These are phyloP conservation scores for Gallinago media DNA, from an alignment of 2,113 vertebrate genomes.

Conservation along the genomic window DNA sequence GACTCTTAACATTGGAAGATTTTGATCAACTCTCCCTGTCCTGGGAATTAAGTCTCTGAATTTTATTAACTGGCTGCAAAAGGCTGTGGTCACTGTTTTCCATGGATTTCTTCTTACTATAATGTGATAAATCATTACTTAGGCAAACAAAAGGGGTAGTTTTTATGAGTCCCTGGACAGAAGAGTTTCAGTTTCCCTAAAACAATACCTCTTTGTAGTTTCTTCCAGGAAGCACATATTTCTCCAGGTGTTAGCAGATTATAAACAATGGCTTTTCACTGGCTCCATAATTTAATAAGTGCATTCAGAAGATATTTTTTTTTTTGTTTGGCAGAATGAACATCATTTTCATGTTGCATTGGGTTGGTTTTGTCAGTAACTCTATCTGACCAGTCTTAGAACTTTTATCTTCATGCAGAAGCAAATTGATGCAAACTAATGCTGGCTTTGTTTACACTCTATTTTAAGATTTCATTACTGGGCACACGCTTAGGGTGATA, in stretches of 20 bases:
- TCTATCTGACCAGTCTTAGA: rapidly evolving
- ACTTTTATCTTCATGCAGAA: neutral
- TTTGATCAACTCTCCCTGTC: neutral
- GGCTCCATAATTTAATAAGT: neutral
- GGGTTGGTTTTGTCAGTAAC: neutral
- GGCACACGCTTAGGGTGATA: neutral
- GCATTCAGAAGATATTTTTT: neutral
- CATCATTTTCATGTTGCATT: neutral
- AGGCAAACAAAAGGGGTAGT: neutral
- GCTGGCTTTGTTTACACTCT: neutral
- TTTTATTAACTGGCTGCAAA: neutral
- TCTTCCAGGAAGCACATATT: neutral
- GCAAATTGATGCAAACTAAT: neutral
- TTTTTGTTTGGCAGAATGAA: neutral
- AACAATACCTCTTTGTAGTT: neutral
- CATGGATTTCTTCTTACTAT: neutral
- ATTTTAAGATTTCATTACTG: neutral
- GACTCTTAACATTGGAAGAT: neutral
- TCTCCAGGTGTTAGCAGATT: neutral
- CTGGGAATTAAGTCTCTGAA: neutral
- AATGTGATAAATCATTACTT: neutral
- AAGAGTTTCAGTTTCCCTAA: neutral
- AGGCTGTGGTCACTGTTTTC: neutral
- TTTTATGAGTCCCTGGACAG: neutral
- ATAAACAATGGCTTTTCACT: neutral